Evolutionary conservation across 2,113 vertebrate genomes (phyloP), one percentile per base, ranked within the genome.

Genomic region (Dicrurus megarhynchus): DNA sequence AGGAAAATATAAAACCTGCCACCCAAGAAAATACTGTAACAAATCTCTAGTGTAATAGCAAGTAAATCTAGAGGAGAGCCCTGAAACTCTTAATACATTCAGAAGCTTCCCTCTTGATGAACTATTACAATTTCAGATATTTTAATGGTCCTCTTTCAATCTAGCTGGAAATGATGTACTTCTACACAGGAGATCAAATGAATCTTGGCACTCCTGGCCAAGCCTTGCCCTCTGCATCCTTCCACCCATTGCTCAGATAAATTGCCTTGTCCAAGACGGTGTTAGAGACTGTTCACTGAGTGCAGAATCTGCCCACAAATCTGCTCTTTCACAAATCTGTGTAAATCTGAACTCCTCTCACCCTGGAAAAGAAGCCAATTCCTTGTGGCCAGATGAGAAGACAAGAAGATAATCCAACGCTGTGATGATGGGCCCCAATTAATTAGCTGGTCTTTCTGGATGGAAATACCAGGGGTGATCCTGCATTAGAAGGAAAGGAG

Each of bases 391-490:
- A 87, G 41, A 84, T n/a, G 55, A 39, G 86, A 76, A 76, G 53
- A 52, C 17, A 74, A 64, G 57, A 87, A 46, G 63, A 50, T 23
- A 89, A 91, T 41, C 46, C 44, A 79, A 16, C 32, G 42, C 26
- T 3, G n/a, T 49, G 55, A 24, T 0, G 1, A 69, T 17, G 60
- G 22, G 69, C 1, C 2, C 32, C 61, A 37, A 79, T 76, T 53
- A 85, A 73, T 65, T 76, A 87, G 68, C 20, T 13, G 49, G 20
- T 41, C 7, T 27, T 79, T 37, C 46, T 73, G 57, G 18, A 11
- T 69, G n/a, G 70, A n/a, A 60, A 32, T 7, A 37, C 10, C 57
- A 47, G n/a, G 41, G 16, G 46, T 3, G 7, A 26, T 50, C n/a
- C 46, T 77, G 57, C 39, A 4, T 14, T 22, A 35, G 35, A 20